Evolutionary conservation across 2,888 invertebrate genomes (phyloP).

Genomic region (Nycteola revayana): DNA sequence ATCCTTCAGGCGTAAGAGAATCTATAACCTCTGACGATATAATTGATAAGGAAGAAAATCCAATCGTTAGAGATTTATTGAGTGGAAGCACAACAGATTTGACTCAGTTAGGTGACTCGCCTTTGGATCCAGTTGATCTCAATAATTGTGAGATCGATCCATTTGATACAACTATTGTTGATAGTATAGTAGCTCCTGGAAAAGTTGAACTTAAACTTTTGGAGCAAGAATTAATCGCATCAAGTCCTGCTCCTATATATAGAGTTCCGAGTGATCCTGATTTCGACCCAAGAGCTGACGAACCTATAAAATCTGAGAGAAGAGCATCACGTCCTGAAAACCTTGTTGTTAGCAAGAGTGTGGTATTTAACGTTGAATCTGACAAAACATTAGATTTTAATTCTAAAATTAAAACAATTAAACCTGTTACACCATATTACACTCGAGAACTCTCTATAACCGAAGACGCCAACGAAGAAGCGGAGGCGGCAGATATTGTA

Average conservation of each 20-base stretch:
- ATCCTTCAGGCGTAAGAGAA: constrained; percentile 83
- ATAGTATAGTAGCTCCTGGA: constrained; percentile 87
- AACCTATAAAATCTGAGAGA: constrained; percentile 68
- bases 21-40: constrained; percentile 79
- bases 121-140: constrained; percentile 84
- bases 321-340: constrained; percentile 85
- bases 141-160: constrained; percentile 87
- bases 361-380: constrained; percentile 77
- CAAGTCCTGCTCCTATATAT: constrained; percentile 50
- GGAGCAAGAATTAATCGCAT: constrained; percentile 88
- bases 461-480: constrained; percentile 72
- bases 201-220: constrained; percentile 89
- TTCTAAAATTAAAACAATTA: constrained; percentile 83
- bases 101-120: constrained; percentile 85
- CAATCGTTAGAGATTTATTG: constrained; percentile 84
- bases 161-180: constrained; percentile 91
- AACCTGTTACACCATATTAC: constrained; percentile 92
- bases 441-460: constrained; percentile 84
- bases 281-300: constrained; percentile 90
- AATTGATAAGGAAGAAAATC: constrained; percentile 62
- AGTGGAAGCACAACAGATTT: constrained; percentile 90
- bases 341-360: constrained; percentile 74
- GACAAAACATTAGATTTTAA: constrained; percentile 73
- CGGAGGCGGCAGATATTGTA: constrained; percentile 87
- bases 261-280: constrained; percentile 87